Evolutionary conservation across 2,888 invertebrate genomes (phyloP), one percentile per base, ranked within the genome.

Genomic region (Cataglyphis rosenhaueri): DNA sequence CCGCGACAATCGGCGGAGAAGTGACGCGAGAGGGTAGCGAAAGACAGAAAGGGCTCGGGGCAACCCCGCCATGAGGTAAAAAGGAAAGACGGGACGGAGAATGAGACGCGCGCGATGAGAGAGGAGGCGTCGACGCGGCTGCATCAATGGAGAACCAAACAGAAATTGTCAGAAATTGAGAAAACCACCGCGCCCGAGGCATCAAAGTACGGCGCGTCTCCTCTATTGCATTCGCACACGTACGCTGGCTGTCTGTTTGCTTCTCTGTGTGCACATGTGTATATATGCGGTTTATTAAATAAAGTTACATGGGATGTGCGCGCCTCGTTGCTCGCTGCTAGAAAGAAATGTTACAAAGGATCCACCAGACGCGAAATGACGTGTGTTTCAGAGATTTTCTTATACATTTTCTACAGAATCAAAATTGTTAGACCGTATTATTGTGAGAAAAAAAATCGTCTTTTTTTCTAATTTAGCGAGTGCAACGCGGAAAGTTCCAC

Each of bases 131-230:
- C 55, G 5, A 32, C 32, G 52, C 44, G 44, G 10, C 48, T 44
- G 74, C 29, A 38, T 86, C 74, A 81, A 85, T 84, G 76, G 82
- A 71, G 62, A 48, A 74, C 41, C 74, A 70, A 84, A 84, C 64
- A 86, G 86, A 84, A 81, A 82, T 82, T 74, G 87, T 81, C 71
- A 83, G 81, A 87, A 81, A 84, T 86, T 81, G 86, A 84, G 86
- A 76, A 82, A 84, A 73, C 84, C 81, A 76, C 81, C 64, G 59
- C 25, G 65, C 68, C 55, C 38, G 52, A 59, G 65, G 57, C 68
- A 62, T 61, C 79, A 70, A 81, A 76, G 75, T 76, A 76, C 66
- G 52, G 35, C 70, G 65, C 71, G 70, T 10, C 66, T 61, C 55
- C 21, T 78, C 62, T 52, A 41, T 44, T 41, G 57, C 70, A 78